Conservation (phyloP, 2,797 vertebrate species). For the Platalea minor region DNA sequence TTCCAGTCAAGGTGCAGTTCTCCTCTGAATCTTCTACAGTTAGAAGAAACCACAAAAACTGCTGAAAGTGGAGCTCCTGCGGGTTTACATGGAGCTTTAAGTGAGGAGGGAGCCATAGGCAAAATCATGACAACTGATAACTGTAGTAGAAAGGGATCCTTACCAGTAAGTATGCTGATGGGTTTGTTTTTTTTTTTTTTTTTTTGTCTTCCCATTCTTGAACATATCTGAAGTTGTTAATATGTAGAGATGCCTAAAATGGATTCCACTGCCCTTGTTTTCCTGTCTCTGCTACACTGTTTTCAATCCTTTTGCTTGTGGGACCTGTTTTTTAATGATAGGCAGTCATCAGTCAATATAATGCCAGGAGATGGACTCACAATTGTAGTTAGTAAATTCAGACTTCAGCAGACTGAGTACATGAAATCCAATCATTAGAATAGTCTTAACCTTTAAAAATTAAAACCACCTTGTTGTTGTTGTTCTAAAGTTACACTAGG, state of each 20-base stretch:
- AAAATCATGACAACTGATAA: slow-evolving; percentile 17
- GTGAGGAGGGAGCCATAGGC: slow-evolving; percentile 13
- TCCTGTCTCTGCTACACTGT: background rate
- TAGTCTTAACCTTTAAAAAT: background rate
- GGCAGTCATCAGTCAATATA: background rate
- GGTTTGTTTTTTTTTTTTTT: background rate
- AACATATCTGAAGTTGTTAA: background rate
- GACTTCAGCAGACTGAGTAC: background rate
- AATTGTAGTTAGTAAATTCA: background rate
- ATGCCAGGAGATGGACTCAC: background rate
- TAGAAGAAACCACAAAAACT: slow-evolving; percentile 87
- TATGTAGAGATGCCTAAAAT: background rate
- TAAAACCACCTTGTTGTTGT: background rate
- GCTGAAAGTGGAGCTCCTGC: slow-evolving; percentile 61
- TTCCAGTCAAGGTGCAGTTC: slow-evolving; percentile 94
- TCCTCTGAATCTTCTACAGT: slow-evolving; percentile 90
- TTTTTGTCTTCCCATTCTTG: background rate
- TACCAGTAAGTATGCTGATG: slow-evolving; percentile 70
- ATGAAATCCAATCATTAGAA: background rate
- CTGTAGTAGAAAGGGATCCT: slow-evolving; percentile 55
- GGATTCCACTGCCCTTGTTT: background rate
- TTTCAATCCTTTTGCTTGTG: background rate
- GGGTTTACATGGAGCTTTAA: slow-evolving; percentile 52
- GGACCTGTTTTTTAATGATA: rapidly evolving
- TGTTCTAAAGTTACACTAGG: background rate